Evolutionary conservation across 1,140 invertebrate genomes (phyloP), one percentile per base, ranked within the genome.

Genomic region (Lepidotrigona ventralis): DNA sequence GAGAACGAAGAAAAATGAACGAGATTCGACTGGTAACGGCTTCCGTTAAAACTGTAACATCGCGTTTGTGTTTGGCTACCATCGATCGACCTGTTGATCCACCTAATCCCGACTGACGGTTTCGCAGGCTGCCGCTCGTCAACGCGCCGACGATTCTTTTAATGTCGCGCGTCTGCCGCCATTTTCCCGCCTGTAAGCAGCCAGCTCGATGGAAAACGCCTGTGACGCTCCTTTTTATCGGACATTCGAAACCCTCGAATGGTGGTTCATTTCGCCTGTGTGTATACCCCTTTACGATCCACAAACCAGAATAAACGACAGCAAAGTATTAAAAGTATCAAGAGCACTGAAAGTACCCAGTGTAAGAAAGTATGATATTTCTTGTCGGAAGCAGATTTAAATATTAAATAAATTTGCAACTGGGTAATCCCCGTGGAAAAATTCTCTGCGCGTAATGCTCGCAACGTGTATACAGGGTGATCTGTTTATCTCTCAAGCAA

Each of bases 21-120:
- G 51, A 54, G 71, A 2, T 39, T 14, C 26, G 6, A 5, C 71
- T 11, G 26, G 26, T 54, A 12, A 46, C 21, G 71, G 19, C 1
- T 73, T 26, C n/a, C 71, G 51, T 53, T 69, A 69, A 79, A 79
- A 79, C 69, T 33, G 51, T 85, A 76, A 81, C 12, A 76, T 86
- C 8, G 29, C 19, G 80, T 73, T 29, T 73, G 71, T 73, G 71
- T 73, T 73, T 73, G 71, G 51, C n/a, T 9, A 73, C 2, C 19
- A 23, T n/a, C 51, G 71, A 21, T 73, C 71, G 51, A 73, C 71
- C 71, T 73, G 73, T 85, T 71, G 70, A 80, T 26, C n/a, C 71
- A 9, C 51, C 15, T 81, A 79, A 85, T 23, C 12, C 12, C 71
- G 70, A 39, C 39, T 8, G 39, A 8, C 0, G 39, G 17, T 39